These are phyloP conservation scores for Corynorhinus townsendii DNA, from an alignment of 2,113 vertebrate species.

Conservation along the genomic window DNA sequence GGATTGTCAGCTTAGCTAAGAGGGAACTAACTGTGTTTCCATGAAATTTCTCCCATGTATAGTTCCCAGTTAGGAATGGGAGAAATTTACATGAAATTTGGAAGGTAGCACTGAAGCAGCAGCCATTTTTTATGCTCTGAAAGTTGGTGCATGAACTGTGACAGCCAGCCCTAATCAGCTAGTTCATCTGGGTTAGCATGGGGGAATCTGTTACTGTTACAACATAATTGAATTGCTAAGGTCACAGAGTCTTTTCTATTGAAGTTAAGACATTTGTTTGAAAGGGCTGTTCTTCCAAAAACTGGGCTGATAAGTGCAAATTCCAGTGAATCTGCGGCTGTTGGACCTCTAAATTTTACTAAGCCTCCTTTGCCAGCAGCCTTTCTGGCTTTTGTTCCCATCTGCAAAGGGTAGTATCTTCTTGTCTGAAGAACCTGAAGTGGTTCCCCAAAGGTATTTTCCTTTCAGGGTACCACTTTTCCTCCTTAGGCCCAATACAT, in stretches of 20 bases:
- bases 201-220: neutral
- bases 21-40: neutral
- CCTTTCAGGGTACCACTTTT: neutral
- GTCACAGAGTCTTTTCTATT: neutral
- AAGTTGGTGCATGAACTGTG: neutral
- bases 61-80: neutral
- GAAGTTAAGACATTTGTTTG: neutral
- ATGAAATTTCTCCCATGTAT: neutral
- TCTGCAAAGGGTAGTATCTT: neutral
- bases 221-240: neutral
- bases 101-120: neutral
- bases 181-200: rapidly evolving
- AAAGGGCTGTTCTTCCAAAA: neutral
- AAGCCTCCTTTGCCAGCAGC: neutral
- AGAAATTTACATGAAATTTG: neutral
- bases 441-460: neutral
- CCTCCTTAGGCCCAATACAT: neutral
- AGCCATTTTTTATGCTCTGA: neutral
- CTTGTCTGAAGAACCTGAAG: neutral
- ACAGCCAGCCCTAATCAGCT: neutral
- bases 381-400: neutral
- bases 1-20: neutral
- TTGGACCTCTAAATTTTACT: neutral
- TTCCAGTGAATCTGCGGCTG: neutral
- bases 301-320: neutral